A percentile compares a stretch with the other conserved stretches of the same genome.
These are phyloP conservation scores for Holothuria glaberrima DNA, from an alignment of 35 echinoderm and acorn worm genomes.

Conservation along the genomic window DNA sequence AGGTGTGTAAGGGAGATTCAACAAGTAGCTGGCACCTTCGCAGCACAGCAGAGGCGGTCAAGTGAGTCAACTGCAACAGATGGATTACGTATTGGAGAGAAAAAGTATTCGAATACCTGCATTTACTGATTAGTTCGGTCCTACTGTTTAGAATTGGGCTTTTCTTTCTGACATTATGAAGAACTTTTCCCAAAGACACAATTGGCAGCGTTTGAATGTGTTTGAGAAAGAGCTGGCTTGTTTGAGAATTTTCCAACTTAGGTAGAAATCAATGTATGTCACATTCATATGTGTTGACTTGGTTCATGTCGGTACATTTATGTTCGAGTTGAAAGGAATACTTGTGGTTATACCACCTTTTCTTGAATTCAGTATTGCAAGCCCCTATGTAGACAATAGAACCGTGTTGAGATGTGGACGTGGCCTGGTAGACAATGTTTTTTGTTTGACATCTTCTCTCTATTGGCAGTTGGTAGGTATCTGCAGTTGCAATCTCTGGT, in stretches of 20 bases:
- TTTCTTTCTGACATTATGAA: too few relatives aligned
- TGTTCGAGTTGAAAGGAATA: constrained; percentile 10
- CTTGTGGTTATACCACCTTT: constrained; percentile 33
- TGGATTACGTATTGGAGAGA: too few relatives aligned
- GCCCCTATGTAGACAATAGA: not conserved
- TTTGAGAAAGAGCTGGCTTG: constrained; percentile 19
- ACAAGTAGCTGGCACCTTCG: too few relatives aligned
- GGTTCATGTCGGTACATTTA: not conserved
- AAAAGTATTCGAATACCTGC: too few relatives aligned
- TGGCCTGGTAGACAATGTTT: constrained; percentile 22
- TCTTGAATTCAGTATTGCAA: constrained; percentile 20
- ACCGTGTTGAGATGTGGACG: not conserved
- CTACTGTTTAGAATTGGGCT: too few relatives aligned
- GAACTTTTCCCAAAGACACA: constrained; percentile 9
- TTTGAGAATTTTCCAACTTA: constrained; percentile 7
- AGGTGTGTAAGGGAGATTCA: too few relatives aligned
- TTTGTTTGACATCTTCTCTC: not conserved
- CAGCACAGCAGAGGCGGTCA: too few relatives aligned
- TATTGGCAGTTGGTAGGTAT: not conserved
- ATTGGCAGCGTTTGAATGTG: constrained; percentile 4
- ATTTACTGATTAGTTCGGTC: too few relatives aligned
- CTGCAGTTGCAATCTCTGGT: constrained; percentile 7
- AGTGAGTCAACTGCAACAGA: too few relatives aligned
- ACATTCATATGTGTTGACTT: not conserved
- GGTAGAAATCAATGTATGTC: not conserved